Conservation (phyloP, 2,888 invertebrate species). For the Watsonalla cultraria region DNA sequence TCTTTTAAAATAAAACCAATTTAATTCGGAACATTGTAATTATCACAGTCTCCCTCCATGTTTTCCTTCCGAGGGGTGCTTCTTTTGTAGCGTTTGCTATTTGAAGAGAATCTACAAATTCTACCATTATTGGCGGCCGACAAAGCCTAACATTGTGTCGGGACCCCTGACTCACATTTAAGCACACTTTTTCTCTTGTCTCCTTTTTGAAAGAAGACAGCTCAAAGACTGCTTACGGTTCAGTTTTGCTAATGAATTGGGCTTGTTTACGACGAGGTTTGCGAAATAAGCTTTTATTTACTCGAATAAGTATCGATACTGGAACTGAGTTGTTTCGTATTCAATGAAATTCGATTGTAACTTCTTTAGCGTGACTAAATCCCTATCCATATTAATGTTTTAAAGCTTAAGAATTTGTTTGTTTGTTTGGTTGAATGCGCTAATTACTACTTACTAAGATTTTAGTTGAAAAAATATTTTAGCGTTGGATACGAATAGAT, state of each 20-base stretch:
- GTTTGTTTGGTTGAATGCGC: too few species aligned
- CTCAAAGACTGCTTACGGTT: neutral
- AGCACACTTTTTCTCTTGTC: slow-evolving; percentile 33
- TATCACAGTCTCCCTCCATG: slow-evolving; percentile 9
- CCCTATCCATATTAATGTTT: too few species aligned
- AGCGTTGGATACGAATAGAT: too few species aligned
- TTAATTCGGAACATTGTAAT: neutral
- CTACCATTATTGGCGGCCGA: slow-evolving; percentile 51
- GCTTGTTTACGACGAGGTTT: neutral
- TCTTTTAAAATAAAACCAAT: slow-evolving; percentile 1
- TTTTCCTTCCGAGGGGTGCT: slow-evolving; percentile 34
- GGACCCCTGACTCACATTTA: slow-evolving; percentile 32
- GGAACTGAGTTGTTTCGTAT: too few species aligned
- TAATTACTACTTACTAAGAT: too few species aligned
- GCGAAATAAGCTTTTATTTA: neutral
- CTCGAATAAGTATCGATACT: too few species aligned
- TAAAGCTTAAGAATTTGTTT: neutral
- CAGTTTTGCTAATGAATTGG: neutral
- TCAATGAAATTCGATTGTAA: too few species aligned
- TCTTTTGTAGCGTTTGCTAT: slow-evolving; percentile 42
- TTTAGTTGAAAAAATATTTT: too few species aligned
- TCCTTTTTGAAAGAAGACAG: slow-evolving; percentile 29
- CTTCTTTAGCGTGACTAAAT: too few species aligned
- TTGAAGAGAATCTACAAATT: slow-evolving; percentile 48
- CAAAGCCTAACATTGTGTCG: slow-evolving; percentile 51